These are phyloP conservation scores for Perithous albicinctus DNA, from an alignment of 2,888 invertebrate species.

Conservation along the genomic window DNA sequence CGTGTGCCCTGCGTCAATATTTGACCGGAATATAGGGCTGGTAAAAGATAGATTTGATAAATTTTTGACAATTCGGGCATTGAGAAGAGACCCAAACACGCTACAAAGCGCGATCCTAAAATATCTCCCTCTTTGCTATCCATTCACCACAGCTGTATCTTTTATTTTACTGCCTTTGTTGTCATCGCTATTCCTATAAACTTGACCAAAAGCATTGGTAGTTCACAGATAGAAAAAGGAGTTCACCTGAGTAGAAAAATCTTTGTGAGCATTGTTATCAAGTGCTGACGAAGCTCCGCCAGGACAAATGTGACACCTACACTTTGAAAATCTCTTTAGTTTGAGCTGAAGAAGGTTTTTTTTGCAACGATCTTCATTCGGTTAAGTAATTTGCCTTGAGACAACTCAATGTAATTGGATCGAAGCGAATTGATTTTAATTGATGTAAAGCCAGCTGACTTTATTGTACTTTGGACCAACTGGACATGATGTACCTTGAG, in stretches of 20 bases:
- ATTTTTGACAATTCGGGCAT: conserved; percentile 80
- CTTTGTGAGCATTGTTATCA: no score
- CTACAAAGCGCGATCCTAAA: conserved; percentile 9
- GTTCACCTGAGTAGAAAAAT: no score
- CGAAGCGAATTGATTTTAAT: not conserved
- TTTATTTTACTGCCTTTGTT: conserved; percentile 52
- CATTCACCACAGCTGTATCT: conserved; percentile 18
- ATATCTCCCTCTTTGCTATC: not conserved
- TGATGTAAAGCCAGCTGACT: no score
- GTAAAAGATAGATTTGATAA: conserved; percentile 75
- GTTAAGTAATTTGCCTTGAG: no score
- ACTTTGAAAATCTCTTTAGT: no score
- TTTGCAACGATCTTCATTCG: no score
- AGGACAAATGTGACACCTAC: no score
- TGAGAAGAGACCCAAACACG: conserved; percentile 62
- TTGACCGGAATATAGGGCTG: conserved; percentile 63
- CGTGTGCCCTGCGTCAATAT: conserved; percentile 74
- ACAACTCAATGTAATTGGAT: conserved; percentile 9
- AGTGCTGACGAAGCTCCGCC: no score
- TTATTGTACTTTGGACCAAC: no score
- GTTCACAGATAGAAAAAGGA: no score
- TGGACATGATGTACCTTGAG: no score
- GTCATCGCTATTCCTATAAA: not conserved
- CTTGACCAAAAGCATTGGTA: not conserved
- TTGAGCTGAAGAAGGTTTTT: no score